These are phyloP conservation scores for Planiliza haematocheilus DNA, from an alignment of 2,113 vertebrate species.

Conservation along the genomic window DNA sequence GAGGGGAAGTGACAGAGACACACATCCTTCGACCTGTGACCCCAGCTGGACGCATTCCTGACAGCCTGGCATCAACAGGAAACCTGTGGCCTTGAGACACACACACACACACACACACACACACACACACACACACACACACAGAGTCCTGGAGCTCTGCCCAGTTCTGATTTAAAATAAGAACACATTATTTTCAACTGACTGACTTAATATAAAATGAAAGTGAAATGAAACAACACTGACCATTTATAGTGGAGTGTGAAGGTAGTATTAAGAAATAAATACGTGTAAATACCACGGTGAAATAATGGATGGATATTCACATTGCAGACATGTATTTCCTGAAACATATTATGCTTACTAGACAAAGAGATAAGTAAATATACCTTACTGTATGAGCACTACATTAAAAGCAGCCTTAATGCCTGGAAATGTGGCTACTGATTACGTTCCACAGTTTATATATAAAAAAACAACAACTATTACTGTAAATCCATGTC, in stretches of 20 bases:
- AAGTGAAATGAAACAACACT: constrained; percentile 19
- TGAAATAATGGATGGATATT: too few relatives aligned
- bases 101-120: constrained; percentile 12
- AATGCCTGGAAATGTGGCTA: too few relatives aligned
- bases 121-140: too few relatives aligned
- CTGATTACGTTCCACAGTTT: too few relatives aligned
- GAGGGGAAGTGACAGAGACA: constrained; percentile 70
- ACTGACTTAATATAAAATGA: constrained; percentile 3
- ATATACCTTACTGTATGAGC: too few relatives aligned
- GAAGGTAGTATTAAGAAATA: too few relatives aligned
- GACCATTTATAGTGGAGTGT: not conserved
- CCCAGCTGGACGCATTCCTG: constrained; percentile 53
- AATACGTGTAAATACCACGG: too few relatives aligned
- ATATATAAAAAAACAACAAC: not conserved
- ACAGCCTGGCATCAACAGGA: constrained; percentile 81
- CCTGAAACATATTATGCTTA: too few relatives aligned
- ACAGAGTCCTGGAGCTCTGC: not conserved
- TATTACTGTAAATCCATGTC: constrained; percentile 6
- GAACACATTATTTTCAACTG: constrained; percentile 34
- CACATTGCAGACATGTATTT: too few relatives aligned
- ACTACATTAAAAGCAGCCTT: too few relatives aligned
- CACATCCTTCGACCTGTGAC: constrained; percentile 81
- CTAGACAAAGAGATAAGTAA: too few relatives aligned
- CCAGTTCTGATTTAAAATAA: constrained; percentile 38
- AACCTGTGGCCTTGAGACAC: constrained; percentile 59